Evolutionary conservation across 1,140 invertebrate genomes (phyloP), one percentile per base, ranked within the genome.

Genomic region (Rhagoletis pomonella): DNA sequence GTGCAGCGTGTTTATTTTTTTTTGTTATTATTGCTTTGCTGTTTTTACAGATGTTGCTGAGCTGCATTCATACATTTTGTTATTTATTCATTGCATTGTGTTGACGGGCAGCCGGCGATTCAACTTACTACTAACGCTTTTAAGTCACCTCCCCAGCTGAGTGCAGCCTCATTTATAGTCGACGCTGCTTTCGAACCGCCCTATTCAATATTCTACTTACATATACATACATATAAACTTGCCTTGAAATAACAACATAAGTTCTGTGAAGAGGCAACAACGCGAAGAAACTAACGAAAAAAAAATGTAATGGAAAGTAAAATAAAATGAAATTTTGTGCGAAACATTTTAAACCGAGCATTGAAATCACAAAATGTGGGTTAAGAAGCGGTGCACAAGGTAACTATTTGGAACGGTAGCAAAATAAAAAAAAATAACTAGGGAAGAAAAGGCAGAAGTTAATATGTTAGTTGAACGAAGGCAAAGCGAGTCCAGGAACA

Each of bases 241-340:
- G 67, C 67, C 67, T 73, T 73, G 67, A 73, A 73, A 47, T 73
- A 5, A 47, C n/a, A 73, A 17, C 67, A 73, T 42, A 73, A 73
- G 42, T 73, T 73, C 44, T 17, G 17, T 39, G 14, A 73, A 73
- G 44, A 9, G 39, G 67, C 39, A 17, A 47, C 67, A 73, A 73
- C 14, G 39, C 17, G 42, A 69, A 73, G 67, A 81, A 58, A 81
- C 5, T 81, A 29, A 6, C 1, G 73, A n/a, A 55, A 81, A 81
- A 19, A n/a, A 62, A 62, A 17, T 62, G 60, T 50, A 17, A 17
- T 4, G 42, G 4, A 42, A 69, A 29, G 29, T 29, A 29, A 42
- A 77, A 55, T 19, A 9, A 77, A 77, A 55, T 7, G 19, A 77
- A 77, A 55, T 19, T 55, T 55, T 55, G 5, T n/a, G 73, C 73